phyloP scores from a whole-genome alignment of 2,113 vertebrate species.

The Salvator merianae region DNA sequence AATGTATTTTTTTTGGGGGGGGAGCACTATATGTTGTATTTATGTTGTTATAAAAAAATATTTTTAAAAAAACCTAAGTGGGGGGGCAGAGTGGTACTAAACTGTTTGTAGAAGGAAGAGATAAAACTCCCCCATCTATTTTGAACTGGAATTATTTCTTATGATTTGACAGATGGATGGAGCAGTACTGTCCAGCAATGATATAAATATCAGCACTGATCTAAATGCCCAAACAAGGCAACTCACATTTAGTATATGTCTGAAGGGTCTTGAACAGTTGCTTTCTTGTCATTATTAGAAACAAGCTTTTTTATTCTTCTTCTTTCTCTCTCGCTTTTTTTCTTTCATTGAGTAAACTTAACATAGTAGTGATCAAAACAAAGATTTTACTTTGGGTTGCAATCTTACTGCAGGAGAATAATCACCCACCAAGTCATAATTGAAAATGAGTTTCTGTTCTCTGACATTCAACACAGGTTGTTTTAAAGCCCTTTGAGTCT shows the following conservation, averaged over 20 bases:
- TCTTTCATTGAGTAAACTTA: background rate
- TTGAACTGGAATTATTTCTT: background rate
- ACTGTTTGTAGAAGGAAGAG: too few relatives aligned
- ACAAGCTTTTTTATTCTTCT: too few relatives aligned
- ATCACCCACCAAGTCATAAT: background rate
- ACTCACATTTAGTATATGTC: background rate
- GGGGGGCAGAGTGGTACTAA: too few relatives aligned
- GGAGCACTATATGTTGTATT: too few relatives aligned
- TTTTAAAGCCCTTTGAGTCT: constrained; percentile 44
- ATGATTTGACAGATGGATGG: too few relatives aligned
- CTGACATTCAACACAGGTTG: constrained; percentile 5
- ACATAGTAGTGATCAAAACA: constrained; percentile 3
- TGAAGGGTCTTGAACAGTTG: background rate
- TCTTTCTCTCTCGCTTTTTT: background rate
- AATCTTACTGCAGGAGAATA: background rate
- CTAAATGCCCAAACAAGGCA: background rate
- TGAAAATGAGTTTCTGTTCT: background rate
- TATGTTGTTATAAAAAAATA: too few relatives aligned
- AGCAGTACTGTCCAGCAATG: background rate
- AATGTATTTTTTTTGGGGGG: too few relatives aligned
- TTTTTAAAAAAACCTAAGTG: too few relatives aligned
- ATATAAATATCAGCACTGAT: too few relatives aligned
- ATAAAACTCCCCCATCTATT: background rate
- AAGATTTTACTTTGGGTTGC: background rate
- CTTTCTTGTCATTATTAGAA: background rate